phyloP scores from a whole-genome alignment of 2,113 vertebrate species.

The Saiga tatarica region DNA sequence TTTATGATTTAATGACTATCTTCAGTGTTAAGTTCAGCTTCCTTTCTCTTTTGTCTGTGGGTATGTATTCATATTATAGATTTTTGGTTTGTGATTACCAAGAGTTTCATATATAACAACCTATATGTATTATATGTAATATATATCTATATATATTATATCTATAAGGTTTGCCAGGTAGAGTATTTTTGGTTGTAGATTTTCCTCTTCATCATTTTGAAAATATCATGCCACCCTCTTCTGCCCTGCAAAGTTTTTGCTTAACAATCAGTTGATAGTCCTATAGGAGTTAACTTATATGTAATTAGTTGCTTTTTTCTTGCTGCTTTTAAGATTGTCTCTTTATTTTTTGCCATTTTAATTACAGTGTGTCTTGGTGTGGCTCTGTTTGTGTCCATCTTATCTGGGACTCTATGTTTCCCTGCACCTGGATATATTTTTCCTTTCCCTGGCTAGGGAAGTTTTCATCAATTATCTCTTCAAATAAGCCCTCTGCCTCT shows the following conservation, averaged over 20 bases:
- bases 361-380: neutral
- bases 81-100: neutral
- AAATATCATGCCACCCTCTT: neutral
- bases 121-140: neutral
- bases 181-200: neutral
- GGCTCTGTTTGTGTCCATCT: neutral
- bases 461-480: neutral
- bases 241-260: neutral
- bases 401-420: neutral
- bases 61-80: neutral
- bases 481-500: neutral
- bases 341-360: neutral
- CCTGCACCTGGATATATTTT: neutral
- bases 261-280: neutral
- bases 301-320: neutral
- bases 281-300: neutral
- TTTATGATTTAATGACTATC: neutral
- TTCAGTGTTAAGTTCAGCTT: neutral
- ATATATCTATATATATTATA: neutral
- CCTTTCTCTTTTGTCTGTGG: neutral
- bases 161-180: neutral
- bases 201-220: neutral
- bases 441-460: neutral
- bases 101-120: neutral
- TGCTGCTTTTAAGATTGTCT: neutral